A percentile compares a stretch with the other conserved stretches of the same genome.
These are phyloP conservation scores for Psix sp. DNA, from an alignment of 1,140 invertebrate genomes.

Conservation along the genomic window DNA sequence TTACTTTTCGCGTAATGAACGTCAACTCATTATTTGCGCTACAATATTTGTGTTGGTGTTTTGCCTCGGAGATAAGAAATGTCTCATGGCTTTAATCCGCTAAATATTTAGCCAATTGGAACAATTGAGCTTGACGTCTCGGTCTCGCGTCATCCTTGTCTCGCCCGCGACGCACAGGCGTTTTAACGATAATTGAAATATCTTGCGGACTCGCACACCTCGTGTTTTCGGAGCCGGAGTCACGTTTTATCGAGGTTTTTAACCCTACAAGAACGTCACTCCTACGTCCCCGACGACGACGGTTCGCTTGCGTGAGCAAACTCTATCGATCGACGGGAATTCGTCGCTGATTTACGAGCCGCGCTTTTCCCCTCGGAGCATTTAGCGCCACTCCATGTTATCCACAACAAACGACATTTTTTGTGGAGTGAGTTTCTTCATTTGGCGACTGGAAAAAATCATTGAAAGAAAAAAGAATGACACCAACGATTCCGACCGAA, in stretches of 20 bases:
- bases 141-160: not conserved
- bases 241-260: slow-evolving; percentile 49
- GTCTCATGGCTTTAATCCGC: slow-evolving; percentile 29
- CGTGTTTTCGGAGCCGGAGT: slow-evolving; percentile 31
- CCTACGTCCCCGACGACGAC: slow-evolving; percentile 22
- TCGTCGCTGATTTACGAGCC: slow-evolving; percentile 53
- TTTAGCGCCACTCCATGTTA: slow-evolving; percentile 47
- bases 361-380: slow-evolving; percentile 47
- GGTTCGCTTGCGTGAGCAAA: slow-evolving; percentile 21
- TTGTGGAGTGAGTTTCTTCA: too few relatives aligned
- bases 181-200: slow-evolving; percentile 51
- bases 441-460: too few relatives aligned
- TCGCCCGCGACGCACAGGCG: slow-evolving; percentile 4
- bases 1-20: slow-evolving; percentile 19
- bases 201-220: slow-evolving; percentile 23
- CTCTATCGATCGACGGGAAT: slow-evolving; percentile 48
- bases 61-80: slow-evolving; percentile 18
- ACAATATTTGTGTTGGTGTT: slow-evolving; percentile 27
- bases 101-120: slow-evolving; percentile 39
- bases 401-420: slow-evolving; percentile 32
- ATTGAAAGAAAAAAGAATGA: not conserved
- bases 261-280: slow-evolving; percentile 44
- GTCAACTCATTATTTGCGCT: slow-evolving; percentile 25
- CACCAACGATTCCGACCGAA: not conserved
- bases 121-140: slow-evolving; percentile 15